phyloP scores from a whole-genome alignment of 2,113 vertebrate genomes.

The Syrrhaptes paradoxus region DNA sequence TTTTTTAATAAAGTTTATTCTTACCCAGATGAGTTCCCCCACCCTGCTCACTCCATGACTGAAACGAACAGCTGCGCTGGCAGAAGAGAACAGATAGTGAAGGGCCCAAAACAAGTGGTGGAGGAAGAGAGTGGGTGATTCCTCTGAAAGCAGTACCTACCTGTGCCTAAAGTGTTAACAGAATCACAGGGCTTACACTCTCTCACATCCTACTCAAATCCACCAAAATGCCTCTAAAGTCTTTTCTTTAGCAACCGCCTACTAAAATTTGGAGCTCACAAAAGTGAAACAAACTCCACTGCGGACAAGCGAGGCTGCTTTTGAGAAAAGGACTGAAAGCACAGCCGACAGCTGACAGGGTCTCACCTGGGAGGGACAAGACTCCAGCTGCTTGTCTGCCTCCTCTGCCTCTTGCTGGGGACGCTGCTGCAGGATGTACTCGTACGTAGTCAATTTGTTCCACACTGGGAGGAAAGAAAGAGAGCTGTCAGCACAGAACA shows the following conservation, averaged over 20 bases:
- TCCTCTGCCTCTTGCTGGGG: constrained; percentile 82
- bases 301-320: rapidly evolving
- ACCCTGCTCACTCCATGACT: neutral
- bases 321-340: neutral
- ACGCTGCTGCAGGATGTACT: constrained; percentile 92
- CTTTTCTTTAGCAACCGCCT: neutral
- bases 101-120: neutral
- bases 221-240: neutral
- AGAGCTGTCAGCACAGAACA: constrained; percentile 23
- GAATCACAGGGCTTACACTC: neutral
- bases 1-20: neutral
- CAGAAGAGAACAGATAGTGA: neutral
- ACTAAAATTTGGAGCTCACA: neutral
- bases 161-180: neutral
- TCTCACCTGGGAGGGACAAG: constrained; percentile 62
- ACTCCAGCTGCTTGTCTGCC: constrained; percentile 65
- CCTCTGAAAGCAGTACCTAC: neutral
- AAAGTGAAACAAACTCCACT: neutral
- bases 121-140: constrained; percentile 3
- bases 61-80: constrained; percentile 32
- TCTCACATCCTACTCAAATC: neutral
- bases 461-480: constrained; percentile 81
- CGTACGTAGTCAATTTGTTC: constrained; percentile 93
- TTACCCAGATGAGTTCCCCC: constrained; percentile 31
- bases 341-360: constrained; percentile 75